Evolutionary conservation across 1,140 invertebrate species (phyloP).

Genomic region (Piezodorus guildinii): DNA sequence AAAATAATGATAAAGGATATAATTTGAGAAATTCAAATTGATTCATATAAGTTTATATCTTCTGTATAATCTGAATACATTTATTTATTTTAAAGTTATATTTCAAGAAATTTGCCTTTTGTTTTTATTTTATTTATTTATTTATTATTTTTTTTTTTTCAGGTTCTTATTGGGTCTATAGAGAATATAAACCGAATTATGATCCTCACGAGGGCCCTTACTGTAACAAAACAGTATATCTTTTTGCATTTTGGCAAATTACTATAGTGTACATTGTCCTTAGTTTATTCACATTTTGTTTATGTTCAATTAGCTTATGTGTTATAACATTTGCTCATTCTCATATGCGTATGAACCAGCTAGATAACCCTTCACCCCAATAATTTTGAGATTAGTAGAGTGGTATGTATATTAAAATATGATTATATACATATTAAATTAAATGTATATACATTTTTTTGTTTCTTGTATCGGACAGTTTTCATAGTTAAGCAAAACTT

Average conservation of each 20-base stretch:
- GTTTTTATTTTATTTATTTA: constrained; percentile 1
- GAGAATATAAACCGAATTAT: constrained; percentile 49
- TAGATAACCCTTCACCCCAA: too few relatives aligned
- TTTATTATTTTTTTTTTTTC: too few relatives aligned
- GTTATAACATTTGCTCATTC: constrained; percentile 18
- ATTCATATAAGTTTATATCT: too few relatives aligned
- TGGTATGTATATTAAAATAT: too few relatives aligned
- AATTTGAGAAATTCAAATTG: too few relatives aligned
- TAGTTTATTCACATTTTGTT: constrained; percentile 40
- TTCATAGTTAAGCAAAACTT: too few relatives aligned
- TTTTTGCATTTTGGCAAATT: constrained; percentile 56
- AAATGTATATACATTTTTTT: too few relatives aligned
- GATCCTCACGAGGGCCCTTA: constrained; percentile 40
- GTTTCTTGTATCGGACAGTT: too few relatives aligned
- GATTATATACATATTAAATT: too few relatives aligned
- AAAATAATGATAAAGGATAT: too few relatives aligned
- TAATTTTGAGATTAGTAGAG: too few relatives aligned
- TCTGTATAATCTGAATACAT: too few relatives aligned
- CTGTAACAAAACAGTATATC: constrained; percentile 51
- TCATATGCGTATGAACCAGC: constrained; percentile 11
- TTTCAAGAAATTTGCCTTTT: background rate
- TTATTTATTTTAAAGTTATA: background rate
- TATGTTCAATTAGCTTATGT: constrained; percentile 34
- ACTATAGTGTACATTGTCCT: constrained; percentile 47
- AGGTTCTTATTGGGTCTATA: constrained; percentile 53